phyloP scores from a whole-genome alignment of 2,888 invertebrate species.

The Ophion costatus region DNA sequence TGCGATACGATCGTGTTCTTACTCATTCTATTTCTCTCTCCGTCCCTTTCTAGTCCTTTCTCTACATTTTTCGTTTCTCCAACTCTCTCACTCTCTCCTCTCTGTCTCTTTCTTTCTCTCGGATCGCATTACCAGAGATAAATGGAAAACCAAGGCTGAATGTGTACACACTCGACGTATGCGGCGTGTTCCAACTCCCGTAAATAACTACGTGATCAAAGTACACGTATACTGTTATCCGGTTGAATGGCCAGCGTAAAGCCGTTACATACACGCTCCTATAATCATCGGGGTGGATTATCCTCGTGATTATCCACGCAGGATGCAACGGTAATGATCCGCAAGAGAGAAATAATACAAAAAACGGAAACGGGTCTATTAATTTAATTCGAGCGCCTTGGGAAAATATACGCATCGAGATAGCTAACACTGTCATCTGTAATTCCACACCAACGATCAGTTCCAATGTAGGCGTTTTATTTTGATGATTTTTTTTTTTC shows the following conservation, averaged over 20 bases:
- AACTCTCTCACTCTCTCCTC: too few species aligned
- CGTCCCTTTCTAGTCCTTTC: too few species aligned
- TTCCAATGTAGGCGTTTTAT: background rate
- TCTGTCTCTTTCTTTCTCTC: background rate
- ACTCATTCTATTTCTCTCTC: too few species aligned
- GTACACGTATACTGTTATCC: conserved; percentile 58
- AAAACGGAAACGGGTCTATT: conserved; percentile 8
- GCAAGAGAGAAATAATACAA: conserved; percentile 3
- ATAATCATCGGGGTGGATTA: conserved; percentile 53
- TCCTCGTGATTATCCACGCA: conserved; percentile 57
- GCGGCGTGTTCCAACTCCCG: conserved; percentile 30
- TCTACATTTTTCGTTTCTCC: too few species aligned
- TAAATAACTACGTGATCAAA: conserved; percentile 45
- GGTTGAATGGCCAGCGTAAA: conserved; percentile 58
- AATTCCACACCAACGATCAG: too few species aligned
- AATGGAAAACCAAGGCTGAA: conserved; percentile 54
- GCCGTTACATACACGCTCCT: conserved; percentile 46
- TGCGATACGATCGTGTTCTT: conserved; percentile 54
- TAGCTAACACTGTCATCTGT: too few species aligned
- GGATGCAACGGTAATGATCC: conserved; percentile 55
- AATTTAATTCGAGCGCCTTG: conserved; percentile 20
- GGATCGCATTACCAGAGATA: conserved; percentile 42
- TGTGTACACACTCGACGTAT: conserved; percentile 28
- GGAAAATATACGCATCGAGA: conserved; percentile 5
- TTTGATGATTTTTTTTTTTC: too few species aligned